Evolutionary conservation across 1,140 invertebrate species (phyloP).

Genomic region (Saccostrea glomerata): DNA sequence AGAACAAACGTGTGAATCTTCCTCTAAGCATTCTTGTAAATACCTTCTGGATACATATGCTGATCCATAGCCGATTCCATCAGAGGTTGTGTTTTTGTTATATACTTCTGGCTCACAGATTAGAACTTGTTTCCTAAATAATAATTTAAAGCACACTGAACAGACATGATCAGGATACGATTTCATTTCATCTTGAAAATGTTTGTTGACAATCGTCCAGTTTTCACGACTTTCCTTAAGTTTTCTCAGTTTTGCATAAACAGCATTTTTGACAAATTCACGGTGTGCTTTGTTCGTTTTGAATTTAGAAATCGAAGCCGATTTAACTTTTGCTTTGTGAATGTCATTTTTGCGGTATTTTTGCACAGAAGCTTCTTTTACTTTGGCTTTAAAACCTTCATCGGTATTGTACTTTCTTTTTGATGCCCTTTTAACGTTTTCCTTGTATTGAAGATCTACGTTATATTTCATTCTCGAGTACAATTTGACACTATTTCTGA

Average conservation of each 20-base stretch:
- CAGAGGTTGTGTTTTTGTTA: neutral
- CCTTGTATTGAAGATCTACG: no score
- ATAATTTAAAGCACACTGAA: slow-evolving; percentile 36
- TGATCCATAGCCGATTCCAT: neutral
- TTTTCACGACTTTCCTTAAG: neutral
- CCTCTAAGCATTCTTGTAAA: neutral
- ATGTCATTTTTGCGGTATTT: no score
- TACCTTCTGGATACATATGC: neutral
- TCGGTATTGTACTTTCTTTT: neutral
- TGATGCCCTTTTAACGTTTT: no score
- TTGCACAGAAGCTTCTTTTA: no score
- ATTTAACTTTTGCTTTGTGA: neutral
- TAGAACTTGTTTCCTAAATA: slow-evolving; percentile 43
- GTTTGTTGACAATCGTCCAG: slow-evolving; percentile 7
- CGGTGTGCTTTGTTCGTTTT: neutral
- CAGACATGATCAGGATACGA: slow-evolving; percentile 44
- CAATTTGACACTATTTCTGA: neutral
- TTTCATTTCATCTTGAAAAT: slow-evolving; percentile 26
- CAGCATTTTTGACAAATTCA: neutral
- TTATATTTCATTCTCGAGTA: neutral
- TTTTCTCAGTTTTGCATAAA: neutral
- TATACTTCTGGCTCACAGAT: slow-evolving; percentile 18
- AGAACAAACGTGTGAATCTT: slow-evolving; percentile 16
- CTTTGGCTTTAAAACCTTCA: neutral
- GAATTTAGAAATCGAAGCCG: neutral